Evolutionary conservation across 2,113 vertebrate genomes (phyloP).

Genomic region (Scomber colias): DNA sequence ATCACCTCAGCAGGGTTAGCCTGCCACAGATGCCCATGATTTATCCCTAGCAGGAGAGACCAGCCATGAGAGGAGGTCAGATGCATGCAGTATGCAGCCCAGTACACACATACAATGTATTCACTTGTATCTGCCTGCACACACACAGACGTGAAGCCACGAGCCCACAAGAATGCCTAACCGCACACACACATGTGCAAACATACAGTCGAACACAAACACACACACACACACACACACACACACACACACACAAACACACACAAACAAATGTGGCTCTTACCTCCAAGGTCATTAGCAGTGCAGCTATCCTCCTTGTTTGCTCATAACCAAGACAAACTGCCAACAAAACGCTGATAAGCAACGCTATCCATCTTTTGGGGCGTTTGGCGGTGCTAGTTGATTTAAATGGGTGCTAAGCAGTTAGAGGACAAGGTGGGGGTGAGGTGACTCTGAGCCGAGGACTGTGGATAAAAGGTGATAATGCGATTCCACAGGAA

Average conservation of each 20-base stretch:
- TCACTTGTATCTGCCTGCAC: constrained; percentile 15
- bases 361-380: constrained; percentile 74
- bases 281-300: constrained; percentile 77
- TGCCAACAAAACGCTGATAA: constrained; percentile 74
- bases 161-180: not conserved
- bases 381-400: constrained; percentile 38
- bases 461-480: not conserved
- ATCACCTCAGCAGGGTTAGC: constrained; percentile 75
- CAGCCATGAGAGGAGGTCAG: constrained; percentile 67
- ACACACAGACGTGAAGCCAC: not conserved
- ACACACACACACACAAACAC: not conserved
- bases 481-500: constrained; percentile 1
- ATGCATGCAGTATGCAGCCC: constrained; percentile 47
- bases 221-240: not conserved
- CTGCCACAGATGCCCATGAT: constrained; percentile 71
- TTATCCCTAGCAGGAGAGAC: constrained; percentile 72
- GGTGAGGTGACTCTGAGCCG: not conserved
- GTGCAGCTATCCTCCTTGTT: constrained; percentile 45
- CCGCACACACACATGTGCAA: not conserved
- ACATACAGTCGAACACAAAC: not conserved
- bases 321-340: constrained; percentile 80
- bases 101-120: constrained; percentile 25
- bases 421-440: constrained; percentile 55
- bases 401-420: constrained; percentile 69
- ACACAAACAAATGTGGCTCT: not conserved